Base-by-base conservation (phyloP, 2,888 invertebrate species). In the Eilema caniola region DNA sequence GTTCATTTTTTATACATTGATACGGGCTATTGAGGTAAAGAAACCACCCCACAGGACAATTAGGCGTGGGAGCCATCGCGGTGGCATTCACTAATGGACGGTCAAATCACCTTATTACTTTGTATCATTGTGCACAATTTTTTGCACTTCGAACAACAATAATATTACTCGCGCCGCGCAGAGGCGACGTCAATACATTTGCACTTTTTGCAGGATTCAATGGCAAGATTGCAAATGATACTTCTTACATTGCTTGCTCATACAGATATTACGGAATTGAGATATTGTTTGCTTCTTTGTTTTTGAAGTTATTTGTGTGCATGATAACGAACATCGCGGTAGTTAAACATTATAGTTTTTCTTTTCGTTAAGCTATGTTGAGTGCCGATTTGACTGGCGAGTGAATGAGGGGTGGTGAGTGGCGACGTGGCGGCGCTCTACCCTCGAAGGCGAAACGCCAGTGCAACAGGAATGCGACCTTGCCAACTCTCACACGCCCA, bases 401-500 rank as follows among this genome's bases (percentile, higher is more conserved):
- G 69, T 67, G 66, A 56, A 47, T 24, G 37, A 28, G 37, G 68
- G 73, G 74, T 74, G 75, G 64, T 74, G 70, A 68, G 78, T 73
- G 77, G 79, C 80, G 79, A 66, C 78, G 71, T 56, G 60, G 64
- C 64, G 85, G 82, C 83, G 83, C 83, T 84, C 82, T 75, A 69
- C 69, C 78, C 75, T 80, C 76, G 71, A 80, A 82, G 76, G 80
- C 69, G 71, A 67, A 73, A 67, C 56, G 20, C 70, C 77, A 70
- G 66, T 57, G 74, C 74, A 72, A 72, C 85, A 90, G 89, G 93
- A 93, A 94, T 94, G 91, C 87, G 86, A 88, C 90, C 90, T 91
- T 84, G 92, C 91, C 88, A 91, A 90, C 88, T 90, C 89, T 90
- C 92, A 90, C 92, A 92, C 92, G 89, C 91, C 92, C 92, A 90